Conservation (phyloP, 1,140 invertebrate species). For the Musca domestica region DNA sequence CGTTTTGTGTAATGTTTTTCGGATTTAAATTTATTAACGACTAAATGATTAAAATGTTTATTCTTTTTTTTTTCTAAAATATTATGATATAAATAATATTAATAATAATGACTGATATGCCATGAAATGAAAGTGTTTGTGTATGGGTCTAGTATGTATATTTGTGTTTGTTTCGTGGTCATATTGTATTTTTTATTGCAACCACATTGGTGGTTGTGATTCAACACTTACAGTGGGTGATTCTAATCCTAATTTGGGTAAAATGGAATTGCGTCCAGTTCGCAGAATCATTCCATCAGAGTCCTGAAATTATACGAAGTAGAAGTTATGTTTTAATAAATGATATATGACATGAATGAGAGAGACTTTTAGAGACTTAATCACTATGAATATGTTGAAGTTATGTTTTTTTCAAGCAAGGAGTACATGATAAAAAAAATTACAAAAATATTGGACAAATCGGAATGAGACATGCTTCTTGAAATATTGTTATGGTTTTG, state of each 20-base stretch:
- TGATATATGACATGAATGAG: too few species aligned
- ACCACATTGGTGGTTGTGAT: conserved; percentile 9
- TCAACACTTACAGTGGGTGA: conserved; percentile 68
- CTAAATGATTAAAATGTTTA: conserved; percentile 13
- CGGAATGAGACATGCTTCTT: too few species aligned
- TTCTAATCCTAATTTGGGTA: conserved; percentile 54
- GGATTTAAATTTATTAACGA: not conserved
- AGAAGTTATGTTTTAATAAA: not conserved
- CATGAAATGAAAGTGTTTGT: not conserved
- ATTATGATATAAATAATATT: conserved; percentile 1
- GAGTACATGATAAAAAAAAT: too few species aligned
- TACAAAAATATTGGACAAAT: too few species aligned
- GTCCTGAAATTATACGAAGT: conserved; percentile 35
- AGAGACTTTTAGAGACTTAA: too few species aligned
- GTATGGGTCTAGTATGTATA: not conserved
- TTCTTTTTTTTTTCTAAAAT: not conserved
- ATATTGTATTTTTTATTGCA: not conserved
- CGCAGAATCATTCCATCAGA: conserved; percentile 49
- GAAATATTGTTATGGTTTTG: too few species aligned
- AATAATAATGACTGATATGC: not conserved
- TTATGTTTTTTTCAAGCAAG: too few species aligned
- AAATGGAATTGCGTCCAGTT: conserved; percentile 44
- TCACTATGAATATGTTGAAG: too few species aligned
- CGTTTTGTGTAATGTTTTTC: too few species aligned
- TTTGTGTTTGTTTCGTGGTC: not conserved